Base-by-base conservation (phyloP, 1,140 invertebrate genomes). In the Zaprionus capensis region DNA sequence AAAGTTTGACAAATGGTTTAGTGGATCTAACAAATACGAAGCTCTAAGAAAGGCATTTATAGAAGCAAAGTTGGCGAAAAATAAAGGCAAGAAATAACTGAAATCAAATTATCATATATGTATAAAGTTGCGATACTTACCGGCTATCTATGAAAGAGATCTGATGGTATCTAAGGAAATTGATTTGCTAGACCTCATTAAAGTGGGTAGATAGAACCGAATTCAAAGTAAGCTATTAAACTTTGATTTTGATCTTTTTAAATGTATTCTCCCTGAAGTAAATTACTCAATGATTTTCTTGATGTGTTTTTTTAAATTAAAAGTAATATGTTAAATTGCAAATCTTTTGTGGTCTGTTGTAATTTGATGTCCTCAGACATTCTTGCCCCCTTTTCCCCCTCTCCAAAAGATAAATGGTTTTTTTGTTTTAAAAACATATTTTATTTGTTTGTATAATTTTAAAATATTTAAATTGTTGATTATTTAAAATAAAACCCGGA, bases 361-460 rank as follows among this genome's bases (percentile, higher is more conserved):
- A 41, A 41, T 14, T 41, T 17, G 6, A 9, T 17, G 7, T 17
- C 41, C n/a, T 11, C n/a, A 1, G n/a, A 17, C 6, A 46, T 11
- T 46, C 6, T 17, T 17, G 7, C 6, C 41, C n/a, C 17, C 9
- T 6, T 9, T 46, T 20, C n/a, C 24, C 46, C 38, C 38, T 41
- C 12, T 41, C 1, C 38, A 2, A 51, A 51, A 51, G 11, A 51
- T 14, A 51, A 24, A 12, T 22, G 4, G 2, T 14, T 24, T 15
- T 15, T 1, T 49, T 71, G 84, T 87, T 87, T 87, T 87, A 87
- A 87, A 87, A 87, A 87, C 83, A 87, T 81, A 88, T 87, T 87
- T 87, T 87, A 87, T 87, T 87, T 76, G 49, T 84, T 81, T 81
- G 84, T 83, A 81, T 81, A 83, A 80, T 72, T 88, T 87, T 84